Base-by-base conservation (phyloP, 1,140 invertebrate species). In the Helicoverpa armigera region DNA sequence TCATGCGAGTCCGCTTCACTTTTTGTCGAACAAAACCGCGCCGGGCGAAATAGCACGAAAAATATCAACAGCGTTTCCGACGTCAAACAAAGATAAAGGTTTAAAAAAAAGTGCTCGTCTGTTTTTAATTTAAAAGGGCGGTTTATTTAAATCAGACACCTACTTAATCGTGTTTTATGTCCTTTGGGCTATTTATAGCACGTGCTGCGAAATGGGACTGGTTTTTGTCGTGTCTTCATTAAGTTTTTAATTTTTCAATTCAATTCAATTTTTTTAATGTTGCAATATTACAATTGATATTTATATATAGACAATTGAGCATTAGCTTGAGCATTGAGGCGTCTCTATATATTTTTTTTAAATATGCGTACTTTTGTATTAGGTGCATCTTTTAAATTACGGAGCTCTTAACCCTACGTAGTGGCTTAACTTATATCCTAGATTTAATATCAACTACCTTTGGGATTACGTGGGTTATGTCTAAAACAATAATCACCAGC, bases 41-140 rank as follows among this genome's bases (percentile, higher is more conserved):
- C 56, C 51, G 75, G 23, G 12, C 60, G 75, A 77, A 65, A 77
- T 77, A 77, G 75, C 75, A 65, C 61, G 75, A 77, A 77, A 65
- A 77, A 61, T 75, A 77, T 73, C 70, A 73, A 73, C 70, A 35
- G 29, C 18, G 16, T 73, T 73, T 73, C 70, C 70, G 29, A 43
- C 16, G 65, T 18, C 4, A 16, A 50, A 48, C 65, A 23, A 72
- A 58, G 16, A 43, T 58, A 73, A 73, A 18, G 51, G 29, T 16
- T 56, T 14, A 16, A 58, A 35, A 58, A 72, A 54, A 73, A 73
- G 29, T 56, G n/a, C 56, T 16, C 29, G 14, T 73, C 14, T 51
- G 9, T 73, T 73, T 43, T 58, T 18, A 48, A 48, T 67, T 50
- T 3, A 50, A 67, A 65, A 18, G 35, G 63, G 43, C 43, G 31